Percentiles rank a stretch among this genome's conserved stretches.
Evolutionary conservation across 1,140 invertebrate genomes (phyloP).

Genomic region (Aphaenogaster floridana): DNA sequence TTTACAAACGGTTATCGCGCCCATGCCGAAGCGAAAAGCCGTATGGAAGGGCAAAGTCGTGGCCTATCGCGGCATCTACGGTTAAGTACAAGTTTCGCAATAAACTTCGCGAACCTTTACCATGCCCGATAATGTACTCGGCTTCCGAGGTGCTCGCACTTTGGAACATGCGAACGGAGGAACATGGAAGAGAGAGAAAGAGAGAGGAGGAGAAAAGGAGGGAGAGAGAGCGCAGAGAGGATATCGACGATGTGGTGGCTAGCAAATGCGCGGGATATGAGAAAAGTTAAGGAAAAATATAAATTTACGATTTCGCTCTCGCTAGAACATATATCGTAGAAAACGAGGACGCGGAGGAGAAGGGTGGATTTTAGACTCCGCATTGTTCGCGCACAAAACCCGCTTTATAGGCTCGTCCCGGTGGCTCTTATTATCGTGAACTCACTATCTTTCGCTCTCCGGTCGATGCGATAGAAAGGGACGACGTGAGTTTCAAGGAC

Average conservation of each 20-base stretch:
- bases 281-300: conserved; percentile 57
- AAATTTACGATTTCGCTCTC: conserved; percentile 55
- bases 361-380: conserved; percentile 5
- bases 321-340: neutral
- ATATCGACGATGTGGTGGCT: conserved; percentile 53
- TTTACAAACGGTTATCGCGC: conserved; percentile 13
- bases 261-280: conserved; percentile 55
- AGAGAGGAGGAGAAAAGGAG: neutral
- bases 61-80: conserved; percentile 54
- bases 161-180: conserved; percentile 44
- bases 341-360: neutral
- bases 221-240: neutral
- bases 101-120: conserved; percentile 65
- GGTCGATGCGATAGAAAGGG: neutral
- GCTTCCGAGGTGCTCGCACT: conserved; percentile 25
- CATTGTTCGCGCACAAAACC: conserved; percentile 40
- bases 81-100: conserved; percentile 66
- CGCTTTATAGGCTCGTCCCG: conserved; percentile 24
- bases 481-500: conserved; percentile 38
- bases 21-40: neutral
- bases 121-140: conserved; percentile 53
- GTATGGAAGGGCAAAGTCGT: conserved; percentile 34
- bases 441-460: conserved; percentile 24
- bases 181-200: conserved; percentile 23
- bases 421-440: conserved; percentile 30